phyloP scores from a whole-genome alignment of 2,888 invertebrate genomes.

The Cerastis rubricosa region DNA sequence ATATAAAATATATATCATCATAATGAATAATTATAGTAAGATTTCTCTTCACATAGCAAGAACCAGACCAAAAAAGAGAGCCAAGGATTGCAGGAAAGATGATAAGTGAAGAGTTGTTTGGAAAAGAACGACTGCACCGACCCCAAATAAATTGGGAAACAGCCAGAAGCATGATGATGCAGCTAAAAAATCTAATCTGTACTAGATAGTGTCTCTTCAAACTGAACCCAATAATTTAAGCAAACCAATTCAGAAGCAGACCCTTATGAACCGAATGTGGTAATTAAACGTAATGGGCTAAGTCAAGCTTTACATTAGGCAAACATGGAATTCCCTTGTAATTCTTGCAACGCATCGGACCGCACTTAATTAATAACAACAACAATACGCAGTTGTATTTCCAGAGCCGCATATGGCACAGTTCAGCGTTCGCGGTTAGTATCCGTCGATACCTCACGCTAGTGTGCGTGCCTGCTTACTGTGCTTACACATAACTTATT shows the following conservation, averaged over 20 bases:
- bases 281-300: neutral
- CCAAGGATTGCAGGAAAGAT: neutral
- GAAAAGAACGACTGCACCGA: no score
- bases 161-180: neutral
- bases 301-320: neutral
- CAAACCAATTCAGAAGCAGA: neutral
- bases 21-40: no score
- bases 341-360: conserved; percentile 24
- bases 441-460: conserved; percentile 38
- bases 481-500: conserved; percentile 51
- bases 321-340: conserved; percentile 7
- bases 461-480: conserved; percentile 17
- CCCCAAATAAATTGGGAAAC: neutral
- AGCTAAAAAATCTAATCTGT: neutral
- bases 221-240: neutral
- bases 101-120: neutral
- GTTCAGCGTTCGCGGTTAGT: conserved; percentile 40
- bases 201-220: neutral
- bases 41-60: no score
- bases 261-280: neutral
- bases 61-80: neutral
- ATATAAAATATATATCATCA: no score
- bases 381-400: conserved; percentile 44
- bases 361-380: conserved; percentile 43
- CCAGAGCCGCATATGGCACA: conserved; percentile 52